Conservation (phyloP, 2,888 invertebrate species). For the Melitaea athalia region DNA sequence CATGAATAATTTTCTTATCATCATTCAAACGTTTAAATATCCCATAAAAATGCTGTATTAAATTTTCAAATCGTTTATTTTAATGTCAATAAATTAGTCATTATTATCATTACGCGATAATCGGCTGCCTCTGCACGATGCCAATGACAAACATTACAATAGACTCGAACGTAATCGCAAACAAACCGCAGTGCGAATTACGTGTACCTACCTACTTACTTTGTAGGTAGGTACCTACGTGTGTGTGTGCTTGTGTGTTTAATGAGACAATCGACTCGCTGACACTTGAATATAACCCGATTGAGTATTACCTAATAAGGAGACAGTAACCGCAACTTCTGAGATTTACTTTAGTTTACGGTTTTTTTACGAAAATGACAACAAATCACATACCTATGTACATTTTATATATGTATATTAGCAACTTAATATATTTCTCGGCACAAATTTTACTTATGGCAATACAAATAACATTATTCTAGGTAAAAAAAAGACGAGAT, state of each 20-base stretch:
- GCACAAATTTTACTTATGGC: too few relatives aligned
- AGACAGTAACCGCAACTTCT: background rate
- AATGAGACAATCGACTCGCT: constrained; percentile 14
- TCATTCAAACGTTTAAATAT: background rate
- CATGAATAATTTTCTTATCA: background rate
- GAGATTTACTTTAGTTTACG: background rate
- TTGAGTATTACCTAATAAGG: background rate
- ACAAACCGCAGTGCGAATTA: constrained; percentile 19
- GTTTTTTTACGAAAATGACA: too few relatives aligned
- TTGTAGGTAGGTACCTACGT: background rate
- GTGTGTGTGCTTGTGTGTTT: constrained; percentile 1
- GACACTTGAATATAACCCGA: constrained; percentile 12
- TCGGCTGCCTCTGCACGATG: constrained; percentile 3
- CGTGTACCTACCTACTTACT: background rate
- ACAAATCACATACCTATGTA: too few relatives aligned
- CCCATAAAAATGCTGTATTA: background rate
- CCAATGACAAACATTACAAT: constrained; percentile 14
- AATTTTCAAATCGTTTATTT: too few relatives aligned
- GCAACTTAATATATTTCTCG: too few relatives aligned
- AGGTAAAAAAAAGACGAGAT: too few relatives aligned
- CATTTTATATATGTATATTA: too few relatives aligned
- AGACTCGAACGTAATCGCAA: constrained; percentile 11
- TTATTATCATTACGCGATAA: constrained; percentile 17
- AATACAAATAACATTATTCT: too few relatives aligned
- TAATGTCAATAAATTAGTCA: constrained; percentile 14